phyloP scores from a whole-genome alignment of 1,140 invertebrate species.

The Drosophila kikkawai region DNA sequence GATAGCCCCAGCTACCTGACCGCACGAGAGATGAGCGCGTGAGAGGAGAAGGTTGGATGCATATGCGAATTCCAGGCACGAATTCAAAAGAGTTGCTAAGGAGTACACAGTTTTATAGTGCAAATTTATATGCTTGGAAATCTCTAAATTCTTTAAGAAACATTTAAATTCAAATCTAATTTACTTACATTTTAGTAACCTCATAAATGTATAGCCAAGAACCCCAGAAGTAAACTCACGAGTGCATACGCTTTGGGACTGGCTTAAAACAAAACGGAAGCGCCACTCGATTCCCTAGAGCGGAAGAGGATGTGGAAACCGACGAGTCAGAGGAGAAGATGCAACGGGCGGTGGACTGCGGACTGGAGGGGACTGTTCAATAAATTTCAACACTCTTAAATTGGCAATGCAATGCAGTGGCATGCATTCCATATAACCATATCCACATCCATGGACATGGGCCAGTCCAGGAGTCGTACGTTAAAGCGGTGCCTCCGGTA shows the following conservation, averaged over 20 bases:
- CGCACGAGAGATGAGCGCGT: constrained; percentile 31
- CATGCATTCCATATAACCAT: constrained; percentile 22
- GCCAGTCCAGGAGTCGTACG: constrained; percentile 22
- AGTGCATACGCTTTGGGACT: not conserved
- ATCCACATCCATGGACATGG: constrained; percentile 13
- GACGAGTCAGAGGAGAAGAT: constrained; percentile 31
- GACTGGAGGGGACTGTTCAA: constrained; percentile 49
- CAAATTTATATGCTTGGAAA: not conserved
- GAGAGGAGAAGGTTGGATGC: constrained; percentile 11
- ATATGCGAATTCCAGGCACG: not conserved
- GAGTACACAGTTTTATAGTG: too few species aligned
- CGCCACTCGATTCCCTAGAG: constrained; percentile 25
- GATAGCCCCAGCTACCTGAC: constrained; percentile 50
- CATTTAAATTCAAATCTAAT: not conserved
- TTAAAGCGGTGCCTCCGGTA: constrained; percentile 40
- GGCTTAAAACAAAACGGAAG: constrained; percentile 40
- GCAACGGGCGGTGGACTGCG: not conserved
- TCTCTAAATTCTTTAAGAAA: not conserved
- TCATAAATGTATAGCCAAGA: too few species aligned
- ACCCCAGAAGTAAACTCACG: constrained; percentile 13
- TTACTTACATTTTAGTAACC: not conserved
- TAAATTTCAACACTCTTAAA: constrained; percentile 73
- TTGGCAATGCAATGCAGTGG: constrained; percentile 58
- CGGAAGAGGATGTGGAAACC: constrained; percentile 41
- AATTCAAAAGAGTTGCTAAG: not conserved